Conservation (phyloP, 2,888 invertebrate species). For the Heliconius cydno region DNA sequence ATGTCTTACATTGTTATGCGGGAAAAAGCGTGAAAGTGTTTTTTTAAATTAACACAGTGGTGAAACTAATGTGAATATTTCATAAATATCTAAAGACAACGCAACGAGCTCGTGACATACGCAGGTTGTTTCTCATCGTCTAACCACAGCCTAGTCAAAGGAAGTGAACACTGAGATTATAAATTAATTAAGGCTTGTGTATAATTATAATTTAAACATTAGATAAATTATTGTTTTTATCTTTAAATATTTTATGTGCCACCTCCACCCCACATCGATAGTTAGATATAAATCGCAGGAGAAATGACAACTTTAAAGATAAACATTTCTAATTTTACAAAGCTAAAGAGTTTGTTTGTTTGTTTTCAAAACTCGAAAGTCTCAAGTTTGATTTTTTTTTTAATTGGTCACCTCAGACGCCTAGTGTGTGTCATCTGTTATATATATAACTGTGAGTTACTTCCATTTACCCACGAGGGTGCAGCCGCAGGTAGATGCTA, state of each 20-base stretch:
- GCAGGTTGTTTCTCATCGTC: conserved; percentile 13
- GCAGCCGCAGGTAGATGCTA: too few relatives aligned
- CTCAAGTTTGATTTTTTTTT: too few relatives aligned
- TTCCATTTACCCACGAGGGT: too few relatives aligned
- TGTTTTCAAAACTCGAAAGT: too few relatives aligned
- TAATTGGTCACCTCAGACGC: too few relatives aligned
- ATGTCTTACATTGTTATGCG: too few relatives aligned
- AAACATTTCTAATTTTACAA: neutral
- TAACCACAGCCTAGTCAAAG: neutral
- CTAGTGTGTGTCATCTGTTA: too few relatives aligned
- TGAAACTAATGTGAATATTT: conserved; percentile 43
- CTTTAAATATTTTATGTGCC: neutral
- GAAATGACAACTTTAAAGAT: neutral
- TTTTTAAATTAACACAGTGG: neutral
- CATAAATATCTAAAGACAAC: conserved; percentile 46
- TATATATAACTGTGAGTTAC: too few relatives aligned
- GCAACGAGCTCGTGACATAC: conserved; percentile 27
- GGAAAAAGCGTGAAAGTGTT: neutral
- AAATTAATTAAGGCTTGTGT: neutral
- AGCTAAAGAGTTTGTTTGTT: too few relatives aligned
- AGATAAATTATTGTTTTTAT: neutral
- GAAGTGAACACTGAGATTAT: neutral
- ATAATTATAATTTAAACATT: neutral
- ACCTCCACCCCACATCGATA: too few relatives aligned
- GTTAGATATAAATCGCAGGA: neutral